Evolutionary conservation across 2,113 vertebrate species (phyloP).

Genomic region (Oostethus manadensis): DNA sequence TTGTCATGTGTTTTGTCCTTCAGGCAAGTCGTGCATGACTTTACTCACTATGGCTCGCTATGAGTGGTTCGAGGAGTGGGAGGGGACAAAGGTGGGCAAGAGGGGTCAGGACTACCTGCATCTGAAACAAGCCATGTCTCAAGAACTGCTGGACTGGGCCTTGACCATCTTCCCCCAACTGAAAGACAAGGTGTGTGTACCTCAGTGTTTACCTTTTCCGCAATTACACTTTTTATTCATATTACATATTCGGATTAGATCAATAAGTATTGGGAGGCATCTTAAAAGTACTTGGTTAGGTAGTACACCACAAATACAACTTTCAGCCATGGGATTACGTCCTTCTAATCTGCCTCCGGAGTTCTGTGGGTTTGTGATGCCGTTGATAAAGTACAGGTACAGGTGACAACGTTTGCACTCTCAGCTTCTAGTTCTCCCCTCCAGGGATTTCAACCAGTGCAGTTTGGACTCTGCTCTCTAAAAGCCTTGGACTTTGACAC

Average conservation of each 20-base stretch:
- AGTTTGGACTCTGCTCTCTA: too few relatives aligned
- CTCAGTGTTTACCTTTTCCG: background rate
- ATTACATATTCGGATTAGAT: background rate
- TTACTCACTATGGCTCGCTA: constrained; percentile 78
- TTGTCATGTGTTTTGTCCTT: background rate
- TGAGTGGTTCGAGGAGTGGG: constrained; percentile 77
- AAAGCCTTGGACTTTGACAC: too few relatives aligned
- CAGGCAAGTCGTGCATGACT: constrained; percentile 80
- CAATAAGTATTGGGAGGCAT: background rate
- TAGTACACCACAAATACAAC: too few relatives aligned
- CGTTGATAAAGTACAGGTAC: too few relatives aligned
- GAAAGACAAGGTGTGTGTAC: constrained; percentile 64
- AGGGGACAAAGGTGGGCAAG: constrained; percentile 57
- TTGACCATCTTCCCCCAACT: constrained; percentile 73
- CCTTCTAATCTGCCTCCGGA: too few relatives aligned
- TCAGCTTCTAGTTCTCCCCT: too few relatives aligned
- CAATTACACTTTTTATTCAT: background rate
- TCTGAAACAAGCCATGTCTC: constrained; percentile 71
- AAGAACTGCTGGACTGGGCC: constrained; percentile 69
- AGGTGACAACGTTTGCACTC: too few relatives aligned
- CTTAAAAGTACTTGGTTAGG: background rate
- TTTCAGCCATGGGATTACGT: too few relatives aligned
- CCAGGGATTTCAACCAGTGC: too few relatives aligned
- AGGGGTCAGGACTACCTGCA: constrained; percentile 65
- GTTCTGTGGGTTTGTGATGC: too few relatives aligned